Conservation (phyloP, 2,888 invertebrate genomes). For the Gortyna flavago region DNA sequence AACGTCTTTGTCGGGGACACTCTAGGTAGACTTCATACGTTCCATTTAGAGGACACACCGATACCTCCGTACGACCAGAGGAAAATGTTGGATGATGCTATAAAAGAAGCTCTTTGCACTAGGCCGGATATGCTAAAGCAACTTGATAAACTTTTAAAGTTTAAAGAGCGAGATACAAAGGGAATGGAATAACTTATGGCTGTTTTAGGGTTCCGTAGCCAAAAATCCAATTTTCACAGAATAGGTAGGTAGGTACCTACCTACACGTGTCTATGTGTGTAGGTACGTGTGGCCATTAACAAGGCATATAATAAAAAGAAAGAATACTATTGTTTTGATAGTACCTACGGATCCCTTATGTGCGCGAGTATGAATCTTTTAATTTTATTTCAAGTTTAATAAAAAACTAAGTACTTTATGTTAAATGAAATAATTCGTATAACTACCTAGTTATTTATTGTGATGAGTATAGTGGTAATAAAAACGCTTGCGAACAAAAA, state of each 20-base stretch:
- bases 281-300: not conserved
- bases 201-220: not conserved
- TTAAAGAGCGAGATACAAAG: slow-evolving; percentile 60
- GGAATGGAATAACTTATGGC: not conserved
- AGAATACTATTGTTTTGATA: not conserved
- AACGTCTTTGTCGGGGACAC: slow-evolving; percentile 93
- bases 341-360: not conserved
- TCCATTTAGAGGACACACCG: slow-evolving; percentile 93
- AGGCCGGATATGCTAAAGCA: slow-evolving; percentile 91
- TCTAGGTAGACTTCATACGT: slow-evolving; percentile 92
- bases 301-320: not conserved
- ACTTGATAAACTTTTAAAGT: slow-evolving; percentile 89
- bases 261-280: not conserved
- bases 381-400: not conserved
- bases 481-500: slow-evolving; percentile 3
- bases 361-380: not conserved
- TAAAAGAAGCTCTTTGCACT: slow-evolving; percentile 91
- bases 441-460: not conserved
- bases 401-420: not conserved
- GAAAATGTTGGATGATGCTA: slow-evolving; percentile 91
- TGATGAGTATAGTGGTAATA: not conserved
- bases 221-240: not conserved
- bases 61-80: slow-evolving; percentile 93
- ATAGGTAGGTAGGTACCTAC: not conserved
- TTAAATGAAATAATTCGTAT: not conserved